Evolutionary conservation across 2,888 invertebrate genomes (phyloP), one percentile per base, ranked within the genome.

Genomic region (Hartigia nigra): DNA sequence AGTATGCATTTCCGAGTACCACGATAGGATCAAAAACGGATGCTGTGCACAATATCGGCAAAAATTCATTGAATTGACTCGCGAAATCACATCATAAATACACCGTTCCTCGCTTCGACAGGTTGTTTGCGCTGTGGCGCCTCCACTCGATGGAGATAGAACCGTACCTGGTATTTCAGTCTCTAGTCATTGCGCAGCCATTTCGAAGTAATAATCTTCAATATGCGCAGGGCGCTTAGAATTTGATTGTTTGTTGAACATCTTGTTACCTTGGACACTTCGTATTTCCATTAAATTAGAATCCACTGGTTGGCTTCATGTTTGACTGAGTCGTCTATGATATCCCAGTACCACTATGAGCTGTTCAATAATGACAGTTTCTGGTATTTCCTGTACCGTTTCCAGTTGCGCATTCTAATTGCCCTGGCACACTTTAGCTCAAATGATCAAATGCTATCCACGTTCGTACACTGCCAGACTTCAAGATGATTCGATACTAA

Each of bases 11-110:
- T 9, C 14, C 23, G 23, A 23, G 23, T 55, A 55, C 55, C 55
- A 55, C 55, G 23, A 55, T 9, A 55, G 55, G 23, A 55, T 55
- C 55, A 55, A 23, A 14, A 55, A 55, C 23, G 23, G 14, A 55
- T 55, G 55, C 23, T 55, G 9, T 55, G 55, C 55, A 55, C 69
- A 31, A 74, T 72, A 75, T 69, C 76, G 70, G 12, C 77, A 77
- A 80, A 81, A 83, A 81, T 84, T 84, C 80, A 80, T 78, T 77
- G 72, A 80, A 79, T 81, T 79, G 70, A 69, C 74, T 75, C 55
- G 78, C 79, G 80, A 82, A 84, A 83, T 80, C 79, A 82, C 79
- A 81, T 84, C 78, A 81, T 84, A 84, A 86, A 86, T 85, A 84
- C 83, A 80, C 81, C 84, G 86, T 86, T 86, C 81, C 80, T 83